A percentile compares a stretch with the other conserved stretches of the same genome.
These are phyloP conservation scores for Brachionus sp. DNA, from an alignment of 1,140 invertebrate genomes.

Conservation along the genomic window DNA sequence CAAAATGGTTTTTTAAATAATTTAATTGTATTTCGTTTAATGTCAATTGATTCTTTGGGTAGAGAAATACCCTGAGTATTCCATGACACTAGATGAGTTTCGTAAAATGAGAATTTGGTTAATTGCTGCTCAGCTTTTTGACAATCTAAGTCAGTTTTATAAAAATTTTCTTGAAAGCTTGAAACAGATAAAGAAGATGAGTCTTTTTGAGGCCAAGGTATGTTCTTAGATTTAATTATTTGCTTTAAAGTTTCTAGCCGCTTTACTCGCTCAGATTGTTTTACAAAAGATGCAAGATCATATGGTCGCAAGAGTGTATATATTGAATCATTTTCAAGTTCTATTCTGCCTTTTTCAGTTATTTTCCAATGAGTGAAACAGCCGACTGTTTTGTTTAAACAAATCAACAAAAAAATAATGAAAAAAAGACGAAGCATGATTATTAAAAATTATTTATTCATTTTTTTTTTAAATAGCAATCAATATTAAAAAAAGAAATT, in stretches of 20 bases:
- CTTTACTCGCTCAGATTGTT: not conserved
- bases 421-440: not conserved
- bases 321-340: not conserved
- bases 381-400: not conserved
- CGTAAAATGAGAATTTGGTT: constrained; percentile 45
- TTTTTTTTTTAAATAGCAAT: too few relatives aligned
- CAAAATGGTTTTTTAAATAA: constrained; percentile 40
- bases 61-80: not conserved
- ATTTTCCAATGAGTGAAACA: constrained; percentile 32
- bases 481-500: too few relatives aligned
- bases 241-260: not conserved
- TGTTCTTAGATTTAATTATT: not conserved
- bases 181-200: not conserved
- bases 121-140: constrained; percentile 20
- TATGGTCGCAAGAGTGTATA: constrained; percentile 19
- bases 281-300: constrained; percentile 24
- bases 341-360: constrained; percentile 1
- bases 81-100: constrained; percentile 24
- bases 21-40: not conserved
- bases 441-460: too few relatives aligned
- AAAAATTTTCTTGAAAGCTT: constrained; percentile 36
- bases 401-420: not conserved
- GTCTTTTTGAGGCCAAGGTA: not conserved
- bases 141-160: constrained; percentile 28
- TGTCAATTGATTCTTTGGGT: constrained; percentile 5